A percentile compares a stretch with the other conserved stretches of the same genome.
phyloP scores from a whole-genome alignment of 2,797 vertebrate species.

The Eulemur rubriventer region DNA sequence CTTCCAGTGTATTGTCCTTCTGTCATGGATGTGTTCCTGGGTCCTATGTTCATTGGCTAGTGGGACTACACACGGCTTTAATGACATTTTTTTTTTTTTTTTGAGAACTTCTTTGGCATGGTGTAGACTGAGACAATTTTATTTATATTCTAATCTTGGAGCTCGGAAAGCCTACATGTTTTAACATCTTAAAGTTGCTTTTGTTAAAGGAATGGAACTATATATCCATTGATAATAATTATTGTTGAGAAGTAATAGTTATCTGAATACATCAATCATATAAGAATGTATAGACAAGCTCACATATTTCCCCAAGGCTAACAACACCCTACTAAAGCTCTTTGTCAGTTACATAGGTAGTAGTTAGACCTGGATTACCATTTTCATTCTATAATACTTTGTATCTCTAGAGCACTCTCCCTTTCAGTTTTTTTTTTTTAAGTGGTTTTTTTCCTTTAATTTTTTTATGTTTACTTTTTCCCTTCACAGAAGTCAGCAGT shows the following conservation, averaged over 20 bases:
- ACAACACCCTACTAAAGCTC: slow-evolving; percentile 71
- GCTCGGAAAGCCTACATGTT: slow-evolving; percentile 83
- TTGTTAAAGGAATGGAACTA: slow-evolving; percentile 88
- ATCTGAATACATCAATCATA: slow-evolving; percentile 83
- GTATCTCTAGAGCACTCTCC: slow-evolving; percentile 70
- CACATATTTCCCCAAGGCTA: slow-evolving; percentile 83
- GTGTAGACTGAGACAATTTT: slow-evolving; percentile 80
- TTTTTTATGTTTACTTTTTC: slow-evolving; percentile 61
- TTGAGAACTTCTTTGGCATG: slow-evolving; percentile 83
- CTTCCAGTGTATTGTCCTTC: slow-evolving; percentile 68
- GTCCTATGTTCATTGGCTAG: slow-evolving; percentile 70
- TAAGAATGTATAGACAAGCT: slow-evolving; percentile 83
- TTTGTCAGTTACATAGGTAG: slow-evolving; percentile 76
- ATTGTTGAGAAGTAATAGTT: slow-evolving; percentile 87
- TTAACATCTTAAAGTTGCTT: slow-evolving; percentile 84
- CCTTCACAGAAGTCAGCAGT: slow-evolving; percentile 60
- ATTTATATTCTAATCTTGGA: slow-evolving; percentile 82
- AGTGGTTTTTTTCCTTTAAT: slow-evolving; percentile 68
- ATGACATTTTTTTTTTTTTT: slow-evolving; percentile 78
- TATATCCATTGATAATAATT: slow-evolving; percentile 87
- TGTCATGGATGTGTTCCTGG: slow-evolving; percentile 71
- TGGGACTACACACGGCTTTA: slow-evolving; percentile 79
- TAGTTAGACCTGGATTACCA: slow-evolving; percentile 80
- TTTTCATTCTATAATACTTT: slow-evolving; percentile 78
- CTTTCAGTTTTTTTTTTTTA: slow-evolving; percentile 54